Conservation (phyloP, 2,888 invertebrate genomes). For the Cataglyphis altisquamis region DNA sequence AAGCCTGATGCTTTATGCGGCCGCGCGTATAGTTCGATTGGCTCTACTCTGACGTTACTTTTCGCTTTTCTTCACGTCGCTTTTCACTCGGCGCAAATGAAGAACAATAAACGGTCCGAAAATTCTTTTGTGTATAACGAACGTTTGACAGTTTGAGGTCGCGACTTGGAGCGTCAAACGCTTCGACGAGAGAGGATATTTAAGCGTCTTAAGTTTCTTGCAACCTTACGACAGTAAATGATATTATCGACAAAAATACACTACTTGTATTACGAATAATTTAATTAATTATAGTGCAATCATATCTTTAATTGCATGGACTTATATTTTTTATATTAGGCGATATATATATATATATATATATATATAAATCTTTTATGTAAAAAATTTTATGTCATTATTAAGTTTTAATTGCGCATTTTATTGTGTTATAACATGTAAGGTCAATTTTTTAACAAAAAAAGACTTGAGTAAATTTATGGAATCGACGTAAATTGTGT, state of each 20-base stretch:
- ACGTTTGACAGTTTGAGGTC: neutral
- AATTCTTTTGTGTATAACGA: neutral
- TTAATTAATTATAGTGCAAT: conserved; percentile 5
- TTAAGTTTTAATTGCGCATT: neutral
- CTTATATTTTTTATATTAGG: neutral
- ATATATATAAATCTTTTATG: no score
- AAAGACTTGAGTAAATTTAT: neutral
- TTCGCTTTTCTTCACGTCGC: neutral
- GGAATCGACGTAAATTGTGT: neutral
- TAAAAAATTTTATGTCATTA: neutral
- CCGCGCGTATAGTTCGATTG: conserved; percentile 31
- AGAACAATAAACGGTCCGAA: conserved; percentile 22
- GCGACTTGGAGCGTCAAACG: neutral
- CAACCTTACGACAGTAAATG: neutral
- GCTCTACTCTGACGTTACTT: conserved; percentile 13
- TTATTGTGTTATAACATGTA: neutral
- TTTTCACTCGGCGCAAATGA: neutral
- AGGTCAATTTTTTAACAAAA: neutral
- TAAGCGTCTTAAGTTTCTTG: conserved; percentile 16
- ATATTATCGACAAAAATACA: conserved; percentile 9
- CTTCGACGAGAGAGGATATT: neutral
- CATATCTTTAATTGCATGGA: neutral
- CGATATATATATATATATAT: neutral
- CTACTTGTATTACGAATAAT: neutral
- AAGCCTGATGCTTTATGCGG: conserved; percentile 39